A percentile compares a stretch with the other conserved stretches of the same genome.
Conservation (phyloP, 2,888 invertebrate species). For the Acleris cristana region DNA sequence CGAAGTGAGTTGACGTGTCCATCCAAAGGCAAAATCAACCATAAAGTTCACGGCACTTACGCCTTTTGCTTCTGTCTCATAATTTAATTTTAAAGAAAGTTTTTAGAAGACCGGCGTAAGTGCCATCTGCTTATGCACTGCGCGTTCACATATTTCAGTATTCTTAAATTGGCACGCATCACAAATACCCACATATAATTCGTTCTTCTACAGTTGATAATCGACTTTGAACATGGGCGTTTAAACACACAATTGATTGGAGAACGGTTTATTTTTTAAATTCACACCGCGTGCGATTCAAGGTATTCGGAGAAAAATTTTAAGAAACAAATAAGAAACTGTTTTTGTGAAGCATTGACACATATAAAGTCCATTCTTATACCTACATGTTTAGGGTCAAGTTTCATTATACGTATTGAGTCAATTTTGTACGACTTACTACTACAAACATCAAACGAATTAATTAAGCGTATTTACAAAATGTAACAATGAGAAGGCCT, state of each 20-base stretch:
- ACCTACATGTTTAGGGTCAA: too few species aligned
- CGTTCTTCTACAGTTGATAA: not conserved
- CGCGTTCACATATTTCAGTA: slow-evolving; percentile 14
- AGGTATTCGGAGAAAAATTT: slow-evolving; percentile 57
- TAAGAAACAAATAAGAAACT: slow-evolving; percentile 51
- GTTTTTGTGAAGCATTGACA: slow-evolving; percentile 13
- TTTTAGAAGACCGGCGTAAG: too few species aligned
- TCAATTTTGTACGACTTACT: too few species aligned
- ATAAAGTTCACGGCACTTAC: too few species aligned
- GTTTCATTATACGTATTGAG: too few species aligned
- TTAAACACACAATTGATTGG: not conserved
- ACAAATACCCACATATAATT: slow-evolving; percentile 7
- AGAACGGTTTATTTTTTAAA: slow-evolving; percentile 48
- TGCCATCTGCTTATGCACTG: too few species aligned
- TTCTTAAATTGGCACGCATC: slow-evolving; percentile 30
- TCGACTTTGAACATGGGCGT: not conserved
- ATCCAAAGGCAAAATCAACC: too few species aligned
- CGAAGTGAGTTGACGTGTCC: slow-evolving; percentile 1
- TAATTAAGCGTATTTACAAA: too few species aligned
- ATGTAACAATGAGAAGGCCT: too few species aligned
- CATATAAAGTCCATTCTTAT: not conserved
- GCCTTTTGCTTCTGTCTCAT: too few species aligned
- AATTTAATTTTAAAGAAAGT: too few species aligned
- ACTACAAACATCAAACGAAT: too few species aligned
- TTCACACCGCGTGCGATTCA: slow-evolving; percentile 59